Evolutionary conservation across 2,113 vertebrate species (phyloP).

Genomic region (Varanus salvator): DNA sequence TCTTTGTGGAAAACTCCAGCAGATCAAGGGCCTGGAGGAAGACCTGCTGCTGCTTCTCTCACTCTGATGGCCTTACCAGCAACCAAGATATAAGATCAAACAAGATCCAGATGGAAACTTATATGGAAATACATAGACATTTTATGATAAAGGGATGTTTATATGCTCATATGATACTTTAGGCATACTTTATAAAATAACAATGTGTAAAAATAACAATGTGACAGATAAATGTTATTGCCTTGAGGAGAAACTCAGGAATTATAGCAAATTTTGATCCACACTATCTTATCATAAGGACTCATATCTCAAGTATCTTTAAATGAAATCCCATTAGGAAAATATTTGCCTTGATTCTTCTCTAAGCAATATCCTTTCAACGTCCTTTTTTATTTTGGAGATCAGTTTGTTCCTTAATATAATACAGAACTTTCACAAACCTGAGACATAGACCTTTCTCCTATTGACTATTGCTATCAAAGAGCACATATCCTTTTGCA

Average conservation of each 20-base stretch:
- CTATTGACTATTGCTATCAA: background rate
- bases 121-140: background rate
- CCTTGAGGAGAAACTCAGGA: background rate
- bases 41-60: background rate
- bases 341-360: background rate
- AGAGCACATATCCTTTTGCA: background rate
- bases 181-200: background rate
- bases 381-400: background rate
- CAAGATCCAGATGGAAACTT: background rate
- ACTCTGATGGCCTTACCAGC: background rate
- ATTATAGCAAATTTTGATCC: background rate
- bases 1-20: too few relatives aligned
- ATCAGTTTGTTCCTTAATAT: background rate
- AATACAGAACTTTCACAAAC: background rate
- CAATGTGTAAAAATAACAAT: too few relatives aligned
- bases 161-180: background rate
- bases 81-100: background rate
- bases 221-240: background rate
- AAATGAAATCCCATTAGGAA: background rate
- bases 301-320: background rate
- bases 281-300: background rate
- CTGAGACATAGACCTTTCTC: background rate
- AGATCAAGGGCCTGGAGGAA: background rate
- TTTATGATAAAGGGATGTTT: background rate
- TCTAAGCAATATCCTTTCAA: background rate